These are phyloP conservation scores for Thereva nobilitata DNA, from an alignment of 2,888 invertebrate species.

Conservation along the genomic window DNA sequence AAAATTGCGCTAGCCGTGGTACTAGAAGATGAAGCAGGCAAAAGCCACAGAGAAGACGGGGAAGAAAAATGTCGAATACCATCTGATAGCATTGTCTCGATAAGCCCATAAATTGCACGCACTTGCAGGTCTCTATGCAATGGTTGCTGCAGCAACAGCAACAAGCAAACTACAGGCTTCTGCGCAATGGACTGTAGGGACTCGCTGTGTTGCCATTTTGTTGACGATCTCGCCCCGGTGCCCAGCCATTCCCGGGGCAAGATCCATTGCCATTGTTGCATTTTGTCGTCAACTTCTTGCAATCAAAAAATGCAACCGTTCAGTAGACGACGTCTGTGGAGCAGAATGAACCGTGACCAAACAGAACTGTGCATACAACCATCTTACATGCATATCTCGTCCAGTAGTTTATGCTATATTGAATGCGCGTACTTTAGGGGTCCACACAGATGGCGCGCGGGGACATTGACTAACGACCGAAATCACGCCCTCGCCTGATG, in stretches of 20 bases:
- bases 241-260: conserved; percentile 8
- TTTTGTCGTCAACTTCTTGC: conserved; percentile 38
- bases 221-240: not conserved
- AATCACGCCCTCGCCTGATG: conserved; percentile 43
- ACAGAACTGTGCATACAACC: not conserved
- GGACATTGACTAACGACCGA: conserved; percentile 41
- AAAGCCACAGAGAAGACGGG: conserved; percentile 7
- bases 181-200: conserved; percentile 16
- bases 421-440: not conserved
- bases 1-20: not conserved
- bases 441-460: conserved; percentile 5
- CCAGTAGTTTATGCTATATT: too few species aligned
- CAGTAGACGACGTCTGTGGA: conserved; percentile 2
- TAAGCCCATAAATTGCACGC: conserved; percentile 41
- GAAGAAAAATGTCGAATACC: conserved; percentile 38
- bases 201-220: conserved; percentile 27
- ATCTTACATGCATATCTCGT: too few species aligned
- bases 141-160: conserved; percentile 3
- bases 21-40: conserved; percentile 23
- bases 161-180: conserved; percentile 3
- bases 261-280: conserved; percentile 37
- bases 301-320: conserved; percentile 34
- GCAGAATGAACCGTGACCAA: conserved; percentile 14
- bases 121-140: conserved; percentile 26
- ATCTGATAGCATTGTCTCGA: conserved; percentile 39